A percentile compares a stretch with the other conserved stretches of the same genome.
Conservation (phyloP, 2,888 invertebrate genomes). For the Melanostoma scalare region DNA sequence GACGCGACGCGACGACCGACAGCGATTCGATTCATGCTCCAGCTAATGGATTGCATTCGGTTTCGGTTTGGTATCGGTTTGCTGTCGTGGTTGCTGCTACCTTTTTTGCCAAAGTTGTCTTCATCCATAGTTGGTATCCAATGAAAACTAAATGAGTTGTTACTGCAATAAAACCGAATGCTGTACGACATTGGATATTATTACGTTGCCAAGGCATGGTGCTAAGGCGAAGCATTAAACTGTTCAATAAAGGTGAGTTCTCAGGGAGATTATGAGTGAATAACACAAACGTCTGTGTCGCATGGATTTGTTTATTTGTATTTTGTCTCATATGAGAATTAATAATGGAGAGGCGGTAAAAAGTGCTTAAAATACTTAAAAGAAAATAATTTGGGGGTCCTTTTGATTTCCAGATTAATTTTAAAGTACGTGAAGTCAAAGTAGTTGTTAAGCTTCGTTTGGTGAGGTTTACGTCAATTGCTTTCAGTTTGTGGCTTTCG, state of each 20-base stretch:
- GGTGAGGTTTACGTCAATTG: too few relatives aligned
- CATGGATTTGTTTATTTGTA: not conserved
- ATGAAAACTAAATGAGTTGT: conserved; percentile 57
- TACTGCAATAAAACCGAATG: conserved; percentile 58
- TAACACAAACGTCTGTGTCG: not conserved
- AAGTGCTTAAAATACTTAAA: too few relatives aligned
- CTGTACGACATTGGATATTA: conserved; percentile 56
- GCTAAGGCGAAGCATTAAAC: conserved; percentile 32
- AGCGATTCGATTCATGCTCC: not conserved
- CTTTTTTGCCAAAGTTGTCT: conserved; percentile 15
- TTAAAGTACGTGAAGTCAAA: too few relatives aligned
- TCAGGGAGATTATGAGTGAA: conserved; percentile 16
- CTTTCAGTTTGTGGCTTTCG: too few relatives aligned
- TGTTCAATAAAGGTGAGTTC: conserved; percentile 50
- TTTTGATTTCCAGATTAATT: too few relatives aligned
- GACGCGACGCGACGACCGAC: not conserved
- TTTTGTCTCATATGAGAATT: not conserved
- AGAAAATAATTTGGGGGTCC: too few relatives aligned
- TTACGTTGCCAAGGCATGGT: conserved; percentile 39
- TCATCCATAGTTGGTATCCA: not conserved
- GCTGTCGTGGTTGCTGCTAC: conserved; percentile 18
- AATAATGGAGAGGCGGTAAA: too few relatives aligned
- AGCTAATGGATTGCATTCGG: conserved; percentile 43
- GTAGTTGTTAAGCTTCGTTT: too few relatives aligned
- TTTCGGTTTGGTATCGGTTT: conserved; percentile 41